Base-by-base conservation (phyloP, 2,888 invertebrate species). In the Polyploca ridens region DNA sequence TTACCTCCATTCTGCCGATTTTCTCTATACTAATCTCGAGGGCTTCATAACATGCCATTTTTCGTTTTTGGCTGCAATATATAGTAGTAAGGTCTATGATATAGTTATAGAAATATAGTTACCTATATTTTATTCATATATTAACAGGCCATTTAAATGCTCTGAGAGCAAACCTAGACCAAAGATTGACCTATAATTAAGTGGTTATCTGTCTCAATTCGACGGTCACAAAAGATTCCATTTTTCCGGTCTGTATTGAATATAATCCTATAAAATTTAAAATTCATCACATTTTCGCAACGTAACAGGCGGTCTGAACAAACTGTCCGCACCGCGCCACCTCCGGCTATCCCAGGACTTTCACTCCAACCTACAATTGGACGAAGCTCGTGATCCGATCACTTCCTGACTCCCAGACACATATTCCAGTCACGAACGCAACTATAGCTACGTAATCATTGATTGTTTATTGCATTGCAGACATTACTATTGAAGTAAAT, bases 341-440 rank as follows among this genome's bases (percentile, higher is more conserved):
- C 64, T 66, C 64, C 65, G 65, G 66, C 65, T 70, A 75, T 75
- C 75, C 76, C 62, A 70, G 44, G 35, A 81, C 82, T 82, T 82
- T 82, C 82, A 79, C 82, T 73, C 16, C 19, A 54, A 70, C 14
- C 68, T 73, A 69, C 67, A 72, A 69, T 74, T 57, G 46, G 58
- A 62, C 71, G 60, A 68, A 72, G 71, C 62, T 66, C 68, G 64
- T 66, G 74, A 71, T 76, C 71, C 68, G 69, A 77, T 71, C 74
- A 77, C 77, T 83, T 83, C 82, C 83, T 82, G 68, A 65, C 71
- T 69, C 64, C 58, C 63, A 66, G 64, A 54, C 63, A 70, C 62
- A 59, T 41, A 38, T 60, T 63, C 67, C 65, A 65, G 74, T 76
- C 77, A 78, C 79, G 70, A 71, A 38, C 58, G 59, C 44, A 41